A percentile compares a stretch with the other conserved stretches of the same genome.
phyloP scores from a whole-genome alignment of 2,113 vertebrate genomes.

The Cochlearius cochlearius region DNA sequence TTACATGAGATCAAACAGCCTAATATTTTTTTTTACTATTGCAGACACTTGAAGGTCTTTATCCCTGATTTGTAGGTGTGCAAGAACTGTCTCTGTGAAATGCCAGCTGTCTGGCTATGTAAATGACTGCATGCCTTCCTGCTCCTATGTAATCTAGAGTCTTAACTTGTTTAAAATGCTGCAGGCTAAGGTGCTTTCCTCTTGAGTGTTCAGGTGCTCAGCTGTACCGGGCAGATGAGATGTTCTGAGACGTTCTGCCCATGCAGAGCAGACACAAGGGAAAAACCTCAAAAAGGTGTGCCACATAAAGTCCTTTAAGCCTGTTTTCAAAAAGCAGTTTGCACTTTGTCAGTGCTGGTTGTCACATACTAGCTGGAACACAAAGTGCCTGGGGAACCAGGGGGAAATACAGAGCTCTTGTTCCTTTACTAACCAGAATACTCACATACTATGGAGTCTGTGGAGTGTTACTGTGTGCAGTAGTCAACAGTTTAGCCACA shows the following conservation, averaged over 20 bases:
- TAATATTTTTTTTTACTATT: background rate
- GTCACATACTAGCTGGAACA: background rate
- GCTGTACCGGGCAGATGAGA: background rate
- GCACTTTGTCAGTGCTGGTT: background rate
- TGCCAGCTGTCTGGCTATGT: background rate
- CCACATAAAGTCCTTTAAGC: background rate
- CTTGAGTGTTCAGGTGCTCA: background rate
- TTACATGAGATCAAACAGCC: background rate
- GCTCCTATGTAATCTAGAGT: background rate
- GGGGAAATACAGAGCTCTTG: background rate
- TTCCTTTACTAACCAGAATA: background rate
- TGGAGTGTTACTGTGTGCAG: background rate
- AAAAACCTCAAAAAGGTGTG: background rate
- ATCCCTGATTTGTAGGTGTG: background rate
- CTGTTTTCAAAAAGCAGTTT: background rate
- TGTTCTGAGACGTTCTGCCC: background rate
- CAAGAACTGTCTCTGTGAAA: background rate
- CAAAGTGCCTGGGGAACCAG: background rate
- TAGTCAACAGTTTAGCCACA: background rate
- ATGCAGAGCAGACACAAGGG: background rate
- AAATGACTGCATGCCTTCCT: background rate
- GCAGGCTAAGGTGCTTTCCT: background rate
- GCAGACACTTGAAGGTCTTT: background rate
- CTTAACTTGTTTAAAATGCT: background rate
- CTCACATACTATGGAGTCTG: background rate